phyloP scores from a whole-genome alignment of 2,797 vertebrate species.

The Coracias cyanogaster region DNA sequence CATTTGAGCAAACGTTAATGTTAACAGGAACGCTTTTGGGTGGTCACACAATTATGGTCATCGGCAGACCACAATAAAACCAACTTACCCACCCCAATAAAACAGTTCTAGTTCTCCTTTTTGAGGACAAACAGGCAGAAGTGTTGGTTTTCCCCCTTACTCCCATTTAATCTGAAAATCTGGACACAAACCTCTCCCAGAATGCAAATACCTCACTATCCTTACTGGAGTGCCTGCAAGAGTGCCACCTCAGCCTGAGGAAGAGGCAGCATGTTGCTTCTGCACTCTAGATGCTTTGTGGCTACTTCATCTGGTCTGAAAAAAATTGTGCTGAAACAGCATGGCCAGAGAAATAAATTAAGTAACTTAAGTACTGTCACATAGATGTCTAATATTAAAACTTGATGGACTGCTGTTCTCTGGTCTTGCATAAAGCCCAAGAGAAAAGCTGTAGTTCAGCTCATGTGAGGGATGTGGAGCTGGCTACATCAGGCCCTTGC shows the following conservation, averaged over 20 bases:
- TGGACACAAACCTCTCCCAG: background rate
- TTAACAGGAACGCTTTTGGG: background rate
- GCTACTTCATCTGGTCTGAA: background rate
- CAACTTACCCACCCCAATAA: background rate
- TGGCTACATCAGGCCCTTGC: background rate
- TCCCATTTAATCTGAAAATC: background rate
- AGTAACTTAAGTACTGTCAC: background rate
- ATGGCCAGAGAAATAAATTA: background rate
- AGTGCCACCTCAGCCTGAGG: background rate
- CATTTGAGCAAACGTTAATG: background rate
- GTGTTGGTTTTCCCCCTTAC: background rate
- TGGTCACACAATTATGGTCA: background rate
- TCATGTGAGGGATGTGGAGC: rapidly evolving
- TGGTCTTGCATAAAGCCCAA: background rate
- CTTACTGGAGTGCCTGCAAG: rapidly evolving
- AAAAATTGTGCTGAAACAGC: background rate
- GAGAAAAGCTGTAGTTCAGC: background rate
- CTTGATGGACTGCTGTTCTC: rapidly evolving
- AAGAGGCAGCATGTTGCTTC: rapidly evolving
- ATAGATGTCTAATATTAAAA: background rate
- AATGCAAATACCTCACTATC: background rate
- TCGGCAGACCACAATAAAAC: background rate
- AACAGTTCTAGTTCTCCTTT: background rate
- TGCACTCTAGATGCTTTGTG: rapidly evolving
- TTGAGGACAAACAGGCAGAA: background rate